These are phyloP conservation scores for Rhopalosiphum nymphaeae DNA, from an alignment of 2,888 invertebrate species.

Conservation along the genomic window DNA sequence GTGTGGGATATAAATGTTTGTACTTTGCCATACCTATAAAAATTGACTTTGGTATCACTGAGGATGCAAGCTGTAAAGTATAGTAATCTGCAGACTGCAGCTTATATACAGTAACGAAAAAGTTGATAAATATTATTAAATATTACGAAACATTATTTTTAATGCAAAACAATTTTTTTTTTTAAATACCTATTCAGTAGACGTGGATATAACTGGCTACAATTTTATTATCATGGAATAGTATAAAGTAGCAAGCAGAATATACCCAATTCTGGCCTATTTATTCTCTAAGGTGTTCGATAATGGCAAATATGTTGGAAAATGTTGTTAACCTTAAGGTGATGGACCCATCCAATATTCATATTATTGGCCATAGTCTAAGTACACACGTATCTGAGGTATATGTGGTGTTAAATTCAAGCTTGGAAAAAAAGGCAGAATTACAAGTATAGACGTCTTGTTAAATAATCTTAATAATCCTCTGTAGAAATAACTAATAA, in stretches of 20 bases:
- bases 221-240: slow-evolving; percentile 74
- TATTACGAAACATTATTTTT: background rate
- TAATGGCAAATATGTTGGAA: slow-evolving; percentile 69
- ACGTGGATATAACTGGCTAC: slow-evolving; percentile 70
- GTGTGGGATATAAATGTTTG: too few relatives aligned
- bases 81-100: background rate
- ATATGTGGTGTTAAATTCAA: slow-evolving; percentile 62
- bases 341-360: slow-evolving; percentile 68
- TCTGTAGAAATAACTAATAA: too few relatives aligned
- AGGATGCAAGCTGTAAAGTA: background rate
- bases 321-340: slow-evolving; percentile 69
- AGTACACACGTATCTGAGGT: slow-evolving; percentile 67
- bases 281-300: slow-evolving; percentile 66
- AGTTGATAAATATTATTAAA: background rate
- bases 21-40: too few relatives aligned
- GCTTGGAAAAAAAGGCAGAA: slow-evolving; percentile 66
- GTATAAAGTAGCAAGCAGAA: slow-evolving; percentile 67
- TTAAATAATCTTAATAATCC: background rate
- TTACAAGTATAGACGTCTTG: slow-evolving; percentile 66
- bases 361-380: slow-evolving; percentile 67
- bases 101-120: background rate
- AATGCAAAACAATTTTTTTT: background rate
- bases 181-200: slow-evolving; percentile 68
- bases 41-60: too few relatives aligned
- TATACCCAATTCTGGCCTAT: slow-evolving; percentile 68